These are phyloP conservation scores for Hypothenemus hampei DNA, from an alignment of 1,140 invertebrate genomes.

Conservation along the genomic window DNA sequence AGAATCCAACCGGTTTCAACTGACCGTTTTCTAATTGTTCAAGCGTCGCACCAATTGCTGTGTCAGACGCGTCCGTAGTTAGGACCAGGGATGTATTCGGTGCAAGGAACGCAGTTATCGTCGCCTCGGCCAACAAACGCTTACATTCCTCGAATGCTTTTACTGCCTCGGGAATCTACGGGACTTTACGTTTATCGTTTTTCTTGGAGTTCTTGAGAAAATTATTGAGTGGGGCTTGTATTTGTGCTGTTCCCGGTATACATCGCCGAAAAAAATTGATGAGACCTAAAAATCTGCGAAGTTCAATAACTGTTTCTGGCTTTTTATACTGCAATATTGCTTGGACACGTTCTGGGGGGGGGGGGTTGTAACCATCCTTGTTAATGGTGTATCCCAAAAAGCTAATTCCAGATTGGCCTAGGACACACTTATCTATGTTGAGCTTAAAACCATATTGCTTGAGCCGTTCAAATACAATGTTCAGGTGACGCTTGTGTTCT, in stretches of 20 bases:
- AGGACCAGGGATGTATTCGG: constrained; percentile 20
- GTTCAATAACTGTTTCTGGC: neutral
- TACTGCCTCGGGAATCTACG: neutral
- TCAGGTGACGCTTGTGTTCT: neutral
- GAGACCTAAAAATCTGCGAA: neutral
- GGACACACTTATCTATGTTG: neutral
- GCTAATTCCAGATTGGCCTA: neutral
- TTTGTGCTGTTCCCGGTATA: constrained; percentile 15
- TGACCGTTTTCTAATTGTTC: constrained; percentile 34
- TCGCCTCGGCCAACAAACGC: neutral
- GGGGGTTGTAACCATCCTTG: neutral
- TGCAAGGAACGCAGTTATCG: neutral
- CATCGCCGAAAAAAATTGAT: neutral
- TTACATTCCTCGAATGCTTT: neutral
- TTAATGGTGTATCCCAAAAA: neutral
- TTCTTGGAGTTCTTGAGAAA: constrained; percentile 19
- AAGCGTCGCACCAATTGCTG: constrained; percentile 34
- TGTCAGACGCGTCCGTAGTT: constrained; percentile 35
- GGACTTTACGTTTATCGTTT: neutral
- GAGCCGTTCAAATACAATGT: neutral
- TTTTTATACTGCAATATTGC: neutral
- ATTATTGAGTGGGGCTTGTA: constrained; percentile 30
- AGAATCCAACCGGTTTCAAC: constrained; percentile 45
- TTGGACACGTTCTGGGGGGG: neutral
- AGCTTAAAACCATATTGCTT: neutral